Percentiles rank a stretch among this genome's conserved stretches.
These are phyloP conservation scores for Pelusios castaneus DNA, from an alignment of 2,113 vertebrate species.

Conservation along the genomic window DNA sequence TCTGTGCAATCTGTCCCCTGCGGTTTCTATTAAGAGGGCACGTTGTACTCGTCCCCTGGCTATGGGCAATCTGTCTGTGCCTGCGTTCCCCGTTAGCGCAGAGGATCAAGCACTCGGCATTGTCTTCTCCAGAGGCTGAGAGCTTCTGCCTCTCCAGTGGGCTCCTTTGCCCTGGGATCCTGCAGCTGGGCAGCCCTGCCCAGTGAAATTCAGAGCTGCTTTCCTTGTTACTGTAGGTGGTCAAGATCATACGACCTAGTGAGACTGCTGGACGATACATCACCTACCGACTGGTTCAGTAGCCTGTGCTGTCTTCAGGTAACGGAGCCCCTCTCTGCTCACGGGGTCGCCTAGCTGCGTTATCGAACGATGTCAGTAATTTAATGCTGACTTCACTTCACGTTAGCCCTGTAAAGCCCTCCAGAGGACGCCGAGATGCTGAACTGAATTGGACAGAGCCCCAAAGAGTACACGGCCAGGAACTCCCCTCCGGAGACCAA, in stretches of 20 bases:
- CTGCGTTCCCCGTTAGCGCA: background rate
- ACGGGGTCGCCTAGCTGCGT: rapidly evolving
- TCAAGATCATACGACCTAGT: slow-evolving; percentile 97
- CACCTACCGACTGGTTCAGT: slow-evolving; percentile 97
- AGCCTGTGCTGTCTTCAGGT: background rate
- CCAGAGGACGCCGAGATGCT: background rate
- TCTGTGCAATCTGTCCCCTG: background rate
- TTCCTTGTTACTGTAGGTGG: slow-evolving; percentile 77
- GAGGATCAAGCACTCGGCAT: background rate
- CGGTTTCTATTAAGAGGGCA: too few relatives aligned
- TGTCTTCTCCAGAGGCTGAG: background rate
- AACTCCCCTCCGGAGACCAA: background rate
- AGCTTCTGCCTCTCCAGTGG: background rate
- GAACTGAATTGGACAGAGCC: background rate
- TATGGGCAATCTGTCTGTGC: rapidly evolving
- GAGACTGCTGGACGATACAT: slow-evolving; percentile 97
- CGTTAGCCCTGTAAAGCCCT: background rate
- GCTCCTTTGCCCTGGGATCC: background rate
- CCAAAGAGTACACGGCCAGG: background rate
- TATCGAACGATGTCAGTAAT: background rate
- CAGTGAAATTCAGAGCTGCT: rapidly evolving
- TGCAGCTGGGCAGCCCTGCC: background rate
- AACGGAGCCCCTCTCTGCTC: rapidly evolving
- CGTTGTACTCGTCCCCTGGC: rapidly evolving
- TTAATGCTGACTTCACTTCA: rapidly evolving